Percentiles rank a stretch among this genome's conserved stretches.
phyloP scores from a whole-genome alignment of 92 coral and sea anemone genomes.

The Umimayanthus chanpuru region DNA sequence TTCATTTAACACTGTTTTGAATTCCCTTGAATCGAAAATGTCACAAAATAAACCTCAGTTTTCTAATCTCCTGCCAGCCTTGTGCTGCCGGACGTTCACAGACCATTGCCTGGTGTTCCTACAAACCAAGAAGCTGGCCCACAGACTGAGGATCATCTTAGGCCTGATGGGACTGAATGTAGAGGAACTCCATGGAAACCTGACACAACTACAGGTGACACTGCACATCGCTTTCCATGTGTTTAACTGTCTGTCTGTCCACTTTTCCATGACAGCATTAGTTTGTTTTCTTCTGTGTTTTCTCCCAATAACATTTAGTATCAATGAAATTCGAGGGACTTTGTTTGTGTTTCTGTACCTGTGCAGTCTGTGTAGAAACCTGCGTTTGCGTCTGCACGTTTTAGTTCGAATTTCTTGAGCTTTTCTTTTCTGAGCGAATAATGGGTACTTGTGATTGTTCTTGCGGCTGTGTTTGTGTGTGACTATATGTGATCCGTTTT shows the following conservation, averaged over 20 bases:
- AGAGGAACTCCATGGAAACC: slow-evolving; percentile 96
- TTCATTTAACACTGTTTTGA: neutral
- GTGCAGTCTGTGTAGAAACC: too few species aligned
- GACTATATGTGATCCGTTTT: too few species aligned
- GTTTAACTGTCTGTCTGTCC: neutral
- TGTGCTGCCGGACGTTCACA: slow-evolving; percentile 84
- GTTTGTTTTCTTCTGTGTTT: neutral
- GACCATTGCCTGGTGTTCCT: slow-evolving; percentile 92
- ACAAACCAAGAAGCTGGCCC: slow-evolving; percentile 89
- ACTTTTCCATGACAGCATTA: neutral
- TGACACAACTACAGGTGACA: slow-evolving; percentile 90
- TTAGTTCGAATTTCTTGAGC: too few species aligned
- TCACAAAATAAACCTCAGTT: neutral
- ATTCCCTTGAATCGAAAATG: neutral
- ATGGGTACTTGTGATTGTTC: too few species aligned
- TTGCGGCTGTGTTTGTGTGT: too few species aligned
- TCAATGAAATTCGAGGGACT: neutral
- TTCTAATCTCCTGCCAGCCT: slow-evolving; percentile 54
- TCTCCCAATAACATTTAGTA: too few species aligned
- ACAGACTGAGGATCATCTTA: slow-evolving; percentile 80
- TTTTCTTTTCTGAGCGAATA: too few species aligned
- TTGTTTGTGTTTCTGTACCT: neutral
- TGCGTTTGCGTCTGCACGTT: too few species aligned
- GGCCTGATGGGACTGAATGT: slow-evolving; percentile 88
- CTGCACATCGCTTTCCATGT: neutral